Evolutionary conservation across 2,113 vertebrate genomes (phyloP), one percentile per base, ranked within the genome.

Genomic region (Symphodus melops): DNA sequence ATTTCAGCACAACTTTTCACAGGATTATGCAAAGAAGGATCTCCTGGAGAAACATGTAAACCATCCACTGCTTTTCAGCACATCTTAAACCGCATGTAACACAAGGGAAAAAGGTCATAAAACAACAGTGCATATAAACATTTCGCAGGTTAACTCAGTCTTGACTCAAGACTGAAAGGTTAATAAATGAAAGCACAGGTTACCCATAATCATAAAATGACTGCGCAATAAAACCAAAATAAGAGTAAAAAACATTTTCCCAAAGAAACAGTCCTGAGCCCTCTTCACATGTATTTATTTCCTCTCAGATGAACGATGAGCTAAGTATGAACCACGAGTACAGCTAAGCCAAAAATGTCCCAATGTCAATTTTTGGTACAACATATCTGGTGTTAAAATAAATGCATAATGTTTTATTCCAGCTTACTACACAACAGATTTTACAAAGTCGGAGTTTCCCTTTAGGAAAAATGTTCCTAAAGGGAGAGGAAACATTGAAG

Each of bases 251-350:
- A 65, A 75, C 42, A 36, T 14, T 42, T 7, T 1, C 0, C 58
- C 4, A 25, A 25, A 25, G 25, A 25, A 25, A 25, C 25, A 2
- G 4, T 25, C 25, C 25, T 12, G 36, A 52, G 23, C 61, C 55
- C 16, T 56, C 20, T 41, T 53, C 11, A 62, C 52, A 53, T 69
- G 74, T 81, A 2, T 66, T 72, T 61, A 83, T 85, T 82, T 77
- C 72, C 71, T 59, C 59, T 66, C 39, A 52, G 54, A 74, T 79
- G 63, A 84, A 81, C 70, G 79, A 77, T 81, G n/a, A 85, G 85
- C 60, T 51, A 75, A 68, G 54, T 57, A 28, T 46, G 67, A 81
- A 33, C 63, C 51, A 48, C n/a, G 33, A 49, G 69, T 39, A 16
- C 57, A n/a, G 62, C 17, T 14, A 78, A 76, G 61, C 55, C 42